Evolutionary conservation across 2,113 vertebrate species (phyloP), one percentile per base, ranked within the genome.

Genomic region (Lontra canadensis): DNA sequence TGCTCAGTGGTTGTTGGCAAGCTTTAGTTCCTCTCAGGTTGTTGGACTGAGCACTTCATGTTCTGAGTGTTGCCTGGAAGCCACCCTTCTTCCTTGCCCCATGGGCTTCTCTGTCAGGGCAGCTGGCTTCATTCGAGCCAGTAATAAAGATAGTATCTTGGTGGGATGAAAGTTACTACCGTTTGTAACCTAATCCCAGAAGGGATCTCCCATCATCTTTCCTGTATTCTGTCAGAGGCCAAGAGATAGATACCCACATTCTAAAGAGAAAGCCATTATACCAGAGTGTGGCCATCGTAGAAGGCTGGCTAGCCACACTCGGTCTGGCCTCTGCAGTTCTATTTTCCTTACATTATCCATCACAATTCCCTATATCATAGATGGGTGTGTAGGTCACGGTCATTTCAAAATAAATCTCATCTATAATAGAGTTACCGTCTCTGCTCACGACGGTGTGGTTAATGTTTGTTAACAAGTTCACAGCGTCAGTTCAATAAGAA

Each of bases 281-380:
- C 1, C 20, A 36, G 17, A 71, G 3, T 0, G 7, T 25, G 42
- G 1, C 9, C 36, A 5, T 26, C 18, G 14, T 25, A 17, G 5
- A 25, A 47, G 6, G 29, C 78, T 76, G 14, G 29, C 47, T 4
- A 4, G 63, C 2, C 29, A 7, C 6, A 7, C 34, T 67, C 6
- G 0, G 0, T 23, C 23, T 52, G 13, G 1, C 26, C 47, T 87
- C 52, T 36, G 44, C 42, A 9, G 1, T 9, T 2, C 26, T 39
- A 0, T 13, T 39, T 67, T 85, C 12, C 55, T 83, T 57, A 4
- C 3, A 25, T 42, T 3, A 7, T 29, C 25, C 11, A 13, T 7
- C 36, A 39, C 17, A 9, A 1, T 11, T 52, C 3, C 57, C 34
- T 81, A 2, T 7, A 1, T 47, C 17, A 11, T 10, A n/a, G 49